Conservation (phyloP, 2,797 vertebrate species). For the Argentina silus region DNA sequence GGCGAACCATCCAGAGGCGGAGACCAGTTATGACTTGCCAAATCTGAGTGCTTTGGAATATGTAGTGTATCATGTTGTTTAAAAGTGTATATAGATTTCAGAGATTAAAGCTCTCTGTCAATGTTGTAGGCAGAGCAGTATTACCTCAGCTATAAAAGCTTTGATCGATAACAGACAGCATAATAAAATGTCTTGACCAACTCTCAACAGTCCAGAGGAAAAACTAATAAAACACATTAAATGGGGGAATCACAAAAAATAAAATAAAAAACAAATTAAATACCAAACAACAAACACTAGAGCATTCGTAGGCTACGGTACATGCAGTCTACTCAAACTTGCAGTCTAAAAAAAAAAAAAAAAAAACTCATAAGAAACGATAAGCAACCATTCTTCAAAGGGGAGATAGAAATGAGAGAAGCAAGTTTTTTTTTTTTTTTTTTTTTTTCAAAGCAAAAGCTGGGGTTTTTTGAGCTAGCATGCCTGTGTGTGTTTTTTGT, state of each 20-base stretch:
- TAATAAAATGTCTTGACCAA: slow-evolving; percentile 29
- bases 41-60: too few relatives aligned
- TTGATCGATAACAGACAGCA: slow-evolving; percentile 9
- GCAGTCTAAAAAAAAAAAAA: too few relatives aligned
- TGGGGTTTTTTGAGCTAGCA: not conserved
- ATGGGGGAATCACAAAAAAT: slow-evolving; percentile 40
- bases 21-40: too few relatives aligned
- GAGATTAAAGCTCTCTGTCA: too few relatives aligned
- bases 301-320: slow-evolving; percentile 38
- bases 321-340: slow-evolving; percentile 53
- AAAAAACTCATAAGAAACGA: slow-evolving; percentile 35
- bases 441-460: slow-evolving; percentile 17
- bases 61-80: too few relatives aligned
- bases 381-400: slow-evolving; percentile 28
- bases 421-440: not conserved
- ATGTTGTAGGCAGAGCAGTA: too few relatives aligned
- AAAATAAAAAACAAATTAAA: slow-evolving; percentile 36
- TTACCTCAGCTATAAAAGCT: too few relatives aligned
- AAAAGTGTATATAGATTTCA: too few relatives aligned
- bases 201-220: slow-evolving; percentile 66
- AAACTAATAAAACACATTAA: slow-evolving; percentile 39
- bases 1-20: slow-evolving; percentile 58
- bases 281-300: slow-evolving; percentile 39
- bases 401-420: slow-evolving; percentile 28
- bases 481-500: not conserved